phyloP scores from a whole-genome alignment of 1,140 invertebrate genomes.

The Nebria ingens region DNA sequence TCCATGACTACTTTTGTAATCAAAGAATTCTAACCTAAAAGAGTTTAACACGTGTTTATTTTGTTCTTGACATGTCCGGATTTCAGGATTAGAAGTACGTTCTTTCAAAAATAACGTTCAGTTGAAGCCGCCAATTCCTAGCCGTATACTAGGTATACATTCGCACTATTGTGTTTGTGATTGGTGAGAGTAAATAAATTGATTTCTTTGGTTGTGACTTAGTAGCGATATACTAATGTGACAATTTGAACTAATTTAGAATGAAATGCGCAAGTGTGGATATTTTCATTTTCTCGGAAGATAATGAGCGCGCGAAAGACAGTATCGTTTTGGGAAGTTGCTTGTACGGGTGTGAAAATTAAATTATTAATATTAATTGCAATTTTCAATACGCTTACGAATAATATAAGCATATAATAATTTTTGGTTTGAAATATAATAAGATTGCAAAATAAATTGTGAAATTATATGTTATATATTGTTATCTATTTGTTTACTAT shows the following conservation, averaged over 20 bases:
- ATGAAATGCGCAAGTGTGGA: not conserved
- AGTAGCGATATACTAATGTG: no score
- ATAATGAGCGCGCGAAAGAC: not conserved
- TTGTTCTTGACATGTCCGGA: not conserved
- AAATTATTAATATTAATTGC: not conserved
- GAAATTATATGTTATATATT: not conserved
- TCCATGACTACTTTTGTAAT: slow-evolving; percentile 50
- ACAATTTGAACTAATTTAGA: no score
- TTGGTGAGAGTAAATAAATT: no score
- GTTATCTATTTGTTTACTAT: no score
- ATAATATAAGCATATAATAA: not conserved
- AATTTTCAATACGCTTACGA: not conserved
- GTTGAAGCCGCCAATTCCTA: no score
- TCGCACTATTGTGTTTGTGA: no score
- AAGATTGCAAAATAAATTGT: no score
- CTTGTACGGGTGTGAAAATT: not conserved
- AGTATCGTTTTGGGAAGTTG: not conserved
- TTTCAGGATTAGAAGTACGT: no score
- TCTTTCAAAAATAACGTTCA: no score
- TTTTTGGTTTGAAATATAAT: not conserved
- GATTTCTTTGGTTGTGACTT: no score
- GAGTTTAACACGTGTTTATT: not conserved
- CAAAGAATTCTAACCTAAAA: not conserved
- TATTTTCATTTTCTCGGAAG: not conserved
- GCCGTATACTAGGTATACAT: no score